phyloP scores from a whole-genome alignment of 2,113 vertebrate species.

The Zosterops lateralis region DNA sequence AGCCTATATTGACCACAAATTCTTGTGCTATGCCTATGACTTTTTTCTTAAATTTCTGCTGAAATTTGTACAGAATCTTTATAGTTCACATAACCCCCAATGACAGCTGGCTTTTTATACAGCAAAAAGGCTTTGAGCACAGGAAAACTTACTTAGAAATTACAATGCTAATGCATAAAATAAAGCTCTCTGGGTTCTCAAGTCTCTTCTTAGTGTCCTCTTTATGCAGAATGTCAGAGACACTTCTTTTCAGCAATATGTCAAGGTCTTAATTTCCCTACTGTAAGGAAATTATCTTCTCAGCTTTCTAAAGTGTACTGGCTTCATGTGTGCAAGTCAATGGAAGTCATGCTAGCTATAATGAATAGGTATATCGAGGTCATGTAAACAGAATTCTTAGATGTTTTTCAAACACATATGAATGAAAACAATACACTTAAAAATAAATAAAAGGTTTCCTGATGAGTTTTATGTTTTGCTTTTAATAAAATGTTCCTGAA shows the following conservation, averaged over 20 bases:
- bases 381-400: background rate
- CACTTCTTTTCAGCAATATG: background rate
- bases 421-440: background rate
- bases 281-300: background rate
- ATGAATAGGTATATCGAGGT: background rate
- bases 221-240: background rate
- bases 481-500: slow-evolving; percentile 14
- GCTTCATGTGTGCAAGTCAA: background rate
- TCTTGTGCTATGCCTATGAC: background rate
- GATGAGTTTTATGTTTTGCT: background rate
- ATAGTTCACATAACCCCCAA: background rate
- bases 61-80: background rate
- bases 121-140: background rate
- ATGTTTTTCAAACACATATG: background rate
- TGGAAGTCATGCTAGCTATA: background rate
- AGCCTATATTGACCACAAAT: background rate
- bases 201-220: background rate
- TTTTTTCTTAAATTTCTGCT: background rate
- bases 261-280: background rate
- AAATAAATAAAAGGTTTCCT: slow-evolving; percentile 21
- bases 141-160: background rate
- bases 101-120: background rate
- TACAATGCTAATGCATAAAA: background rate
- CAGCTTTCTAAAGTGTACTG: background rate
- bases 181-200: background rate